Base-by-base conservation (phyloP, 2,797 vertebrate genomes). In the Falco novaeseelandiae region DNA sequence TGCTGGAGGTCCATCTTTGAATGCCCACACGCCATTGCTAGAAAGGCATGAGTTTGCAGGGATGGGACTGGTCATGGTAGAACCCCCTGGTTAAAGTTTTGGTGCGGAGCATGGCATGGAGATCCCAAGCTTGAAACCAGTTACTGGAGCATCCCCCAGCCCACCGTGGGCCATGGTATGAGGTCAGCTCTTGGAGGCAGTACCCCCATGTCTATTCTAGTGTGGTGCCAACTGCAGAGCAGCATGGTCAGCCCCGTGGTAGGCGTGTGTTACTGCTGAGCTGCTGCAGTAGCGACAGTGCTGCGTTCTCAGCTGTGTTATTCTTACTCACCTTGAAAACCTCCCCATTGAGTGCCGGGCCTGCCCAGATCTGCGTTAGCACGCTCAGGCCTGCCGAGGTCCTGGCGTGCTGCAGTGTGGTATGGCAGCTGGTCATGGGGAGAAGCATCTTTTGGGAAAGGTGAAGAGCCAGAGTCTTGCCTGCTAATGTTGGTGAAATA, bases 361-460 rank as follows among this genome's bases (percentile, higher is more conserved):
- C 29, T 85, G n/a, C 36, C 52, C 78, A 92, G 48, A 80, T 57
- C 54, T 90, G 36, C 52, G 49, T 23, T 8, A 54, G 36, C 38
- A 34, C 2, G 12, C 57, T 74, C 26, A 69, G 84, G 8, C 89
- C 57, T 92, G 81, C 83, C 0, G 0, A 27, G 52, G 74, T 93
- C 23, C 49, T 90, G 83, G 83, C 88, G 65, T 0, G 6, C n/a
- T 8, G 4, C 0, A 0, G 44, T 21, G 40, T 46, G 55, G 27
- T 63, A 18, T 0, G 0, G 78, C 86, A 91, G 88, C 86, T 91
- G 92, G 78, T 95, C 10, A 0, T 87, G 65, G 74, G 69, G 90
- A 83, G 92, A 95, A 83, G 40, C 88, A 69, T 89, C 92, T 96
- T 95, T 80, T 93, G 89, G 83, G 65, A 21, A 69, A 92, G n/a